Evolutionary conservation across 2,888 invertebrate species (phyloP).

Genomic region (Heliconius ethilla): DNA sequence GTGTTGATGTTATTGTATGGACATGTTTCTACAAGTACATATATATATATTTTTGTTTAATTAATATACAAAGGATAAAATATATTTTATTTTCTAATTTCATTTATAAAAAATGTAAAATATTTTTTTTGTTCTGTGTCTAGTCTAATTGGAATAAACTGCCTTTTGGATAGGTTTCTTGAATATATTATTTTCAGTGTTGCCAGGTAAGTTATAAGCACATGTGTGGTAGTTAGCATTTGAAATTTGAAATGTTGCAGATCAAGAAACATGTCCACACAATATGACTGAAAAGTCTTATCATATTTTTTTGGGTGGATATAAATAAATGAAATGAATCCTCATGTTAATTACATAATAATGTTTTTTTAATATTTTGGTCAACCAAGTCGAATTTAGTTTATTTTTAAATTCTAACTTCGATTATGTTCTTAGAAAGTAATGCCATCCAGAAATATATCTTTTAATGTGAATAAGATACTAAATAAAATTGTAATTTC

Average conservation of each 20-base stretch:
- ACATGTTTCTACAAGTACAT: slow-evolving; percentile 29
- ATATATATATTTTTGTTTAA: not conserved
- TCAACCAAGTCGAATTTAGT: slow-evolving; percentile 16
- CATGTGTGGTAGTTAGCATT: slow-evolving; percentile 25
- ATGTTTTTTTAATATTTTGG: not conserved
- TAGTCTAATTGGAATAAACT: not conserved
- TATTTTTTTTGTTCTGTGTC: not conserved
- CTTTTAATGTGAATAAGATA: not conserved
- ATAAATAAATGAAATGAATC: not conserved
- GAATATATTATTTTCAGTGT: slow-evolving; percentile 12
- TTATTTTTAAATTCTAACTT: slow-evolving; percentile 22
- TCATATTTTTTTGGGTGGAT: slow-evolving; percentile 34
- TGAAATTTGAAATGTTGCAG: not conserved
- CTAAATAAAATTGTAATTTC: slow-evolving; percentile 15
- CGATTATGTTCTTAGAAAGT: not conserved
- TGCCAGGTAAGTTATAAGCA: slow-evolving; percentile 30
- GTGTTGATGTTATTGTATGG: slow-evolving; percentile 31
- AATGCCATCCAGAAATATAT: slow-evolving; percentile 25
- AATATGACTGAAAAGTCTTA: not conserved
- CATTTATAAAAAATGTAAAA: not conserved
- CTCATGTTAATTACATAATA: not conserved
- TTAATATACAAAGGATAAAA: not conserved
- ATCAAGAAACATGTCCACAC: slow-evolving; percentile 28
- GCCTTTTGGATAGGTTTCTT: not conserved
- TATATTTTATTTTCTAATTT: not conserved